Conservation (phyloP, 30 jellyfish, hydroid and myxozoan genomes). For the Pseudorhiza aurosa region DNA sequence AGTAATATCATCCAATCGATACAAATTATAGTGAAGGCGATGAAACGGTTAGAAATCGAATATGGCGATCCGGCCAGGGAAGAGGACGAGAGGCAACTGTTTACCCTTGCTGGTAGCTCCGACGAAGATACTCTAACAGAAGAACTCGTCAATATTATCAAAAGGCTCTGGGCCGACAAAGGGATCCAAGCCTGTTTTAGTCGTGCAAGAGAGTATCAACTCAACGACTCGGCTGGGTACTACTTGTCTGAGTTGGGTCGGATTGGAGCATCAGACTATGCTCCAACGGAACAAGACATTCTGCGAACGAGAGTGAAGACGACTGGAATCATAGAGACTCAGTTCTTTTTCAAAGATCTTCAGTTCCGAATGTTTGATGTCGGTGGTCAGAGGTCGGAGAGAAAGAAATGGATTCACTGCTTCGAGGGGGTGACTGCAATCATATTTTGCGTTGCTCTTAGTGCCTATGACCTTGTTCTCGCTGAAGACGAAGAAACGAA, state of each 20-base stretch:
- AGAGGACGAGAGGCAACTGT: slow-evolving; percentile 24
- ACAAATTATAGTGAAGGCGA: slow-evolving; percentile 13
- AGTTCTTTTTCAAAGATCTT: slow-evolving; percentile 21
- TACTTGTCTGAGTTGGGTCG: slow-evolving; percentile 26
- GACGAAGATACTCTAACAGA: slow-evolving; percentile 12
- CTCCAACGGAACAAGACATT: slow-evolving; percentile 66
- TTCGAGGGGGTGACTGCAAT: slow-evolving; percentile 71
- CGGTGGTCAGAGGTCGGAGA: slow-evolving; percentile 79
- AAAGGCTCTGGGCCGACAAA: slow-evolving; percentile 46
- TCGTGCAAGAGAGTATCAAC: slow-evolving; percentile 38
- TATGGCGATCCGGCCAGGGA: slow-evolving; percentile 16
- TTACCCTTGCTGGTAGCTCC: slow-evolving; percentile 5
- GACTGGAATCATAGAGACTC: slow-evolving; percentile 62
- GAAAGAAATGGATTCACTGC: slow-evolving; percentile 72
- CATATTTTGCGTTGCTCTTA: slow-evolving; percentile 70
- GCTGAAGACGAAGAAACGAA: slow-evolving; percentile 76
- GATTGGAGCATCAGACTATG: slow-evolving; percentile 36
- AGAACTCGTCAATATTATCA: slow-evolving; percentile 23
- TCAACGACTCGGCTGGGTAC: slow-evolving; percentile 35
- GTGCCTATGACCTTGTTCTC: slow-evolving; percentile 92
- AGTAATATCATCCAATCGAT: slow-evolving; percentile 27
- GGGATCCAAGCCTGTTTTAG: slow-evolving; percentile 23
- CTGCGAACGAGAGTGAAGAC: slow-evolving; percentile 54
- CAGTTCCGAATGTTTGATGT: slow-evolving; percentile 61
- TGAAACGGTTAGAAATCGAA: slow-evolving; percentile 1